A percentile compares a stretch with the other conserved stretches of the same genome.
Conservation (phyloP, 2,113 vertebrate genomes). For the Oreochromis spilurus region DNA sequence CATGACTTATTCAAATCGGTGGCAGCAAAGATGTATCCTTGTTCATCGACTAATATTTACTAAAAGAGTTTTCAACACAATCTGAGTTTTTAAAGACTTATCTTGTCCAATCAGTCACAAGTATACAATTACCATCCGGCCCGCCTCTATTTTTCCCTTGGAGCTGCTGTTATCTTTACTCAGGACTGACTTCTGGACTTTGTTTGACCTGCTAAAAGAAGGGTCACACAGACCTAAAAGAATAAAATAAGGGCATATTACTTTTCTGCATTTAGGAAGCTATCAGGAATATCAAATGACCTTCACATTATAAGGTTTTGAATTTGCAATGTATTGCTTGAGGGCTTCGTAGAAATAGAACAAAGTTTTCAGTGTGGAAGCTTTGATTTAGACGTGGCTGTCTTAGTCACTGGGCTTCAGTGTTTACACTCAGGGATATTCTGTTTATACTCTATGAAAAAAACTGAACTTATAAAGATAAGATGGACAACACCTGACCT, state of each 20-base stretch:
- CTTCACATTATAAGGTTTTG: not conserved
- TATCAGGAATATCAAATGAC: not conserved
- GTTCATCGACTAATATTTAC: not conserved
- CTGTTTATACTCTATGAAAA: not conserved
- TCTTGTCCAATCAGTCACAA: slow-evolving; percentile 57
- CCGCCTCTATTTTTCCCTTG: slow-evolving; percentile 32
- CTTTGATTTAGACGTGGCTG: not conserved
- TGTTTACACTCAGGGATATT: not conserved
- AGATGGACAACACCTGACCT: not conserved
- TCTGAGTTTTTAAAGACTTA: slow-evolving; percentile 45
- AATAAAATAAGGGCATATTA: not conserved
- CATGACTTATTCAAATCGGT: slow-evolving; percentile 69
- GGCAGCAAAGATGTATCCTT: not conserved
- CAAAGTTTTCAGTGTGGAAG: not conserved
- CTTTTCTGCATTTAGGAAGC: not conserved
- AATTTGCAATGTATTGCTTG: not conserved
- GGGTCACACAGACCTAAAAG: not conserved
- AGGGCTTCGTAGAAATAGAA: not conserved
- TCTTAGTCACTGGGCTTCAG: not conserved
- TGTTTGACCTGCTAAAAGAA: slow-evolving; percentile 8
- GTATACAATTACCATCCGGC: slow-evolving; percentile 1
- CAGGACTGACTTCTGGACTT: slow-evolving; percentile 27
- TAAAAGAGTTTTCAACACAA: not conserved
- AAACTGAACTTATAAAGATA: not conserved
- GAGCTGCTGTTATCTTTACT: slow-evolving; percentile 4